A percentile compares a stretch with the other conserved stretches of the same genome.
phyloP scores from a whole-genome alignment of 2,888 invertebrate species.

The Pogonocherus hispidulus region DNA sequence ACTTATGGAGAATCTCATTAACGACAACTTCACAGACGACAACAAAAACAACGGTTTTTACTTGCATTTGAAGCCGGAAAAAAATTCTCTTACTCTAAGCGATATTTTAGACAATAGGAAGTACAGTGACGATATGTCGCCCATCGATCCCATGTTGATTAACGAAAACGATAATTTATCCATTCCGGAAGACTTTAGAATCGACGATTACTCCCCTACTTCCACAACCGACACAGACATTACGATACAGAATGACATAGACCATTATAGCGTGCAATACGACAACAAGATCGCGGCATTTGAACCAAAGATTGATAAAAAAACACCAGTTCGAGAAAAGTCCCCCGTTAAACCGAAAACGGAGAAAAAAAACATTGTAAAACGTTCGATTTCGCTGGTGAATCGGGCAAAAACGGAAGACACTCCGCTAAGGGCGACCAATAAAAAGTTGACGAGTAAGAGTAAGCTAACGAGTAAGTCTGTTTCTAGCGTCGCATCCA shows the following conservation, averaged over 20 bases:
- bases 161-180: constrained; percentile 81
- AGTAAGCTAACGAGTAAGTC: constrained; percentile 39
- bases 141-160: constrained; percentile 75
- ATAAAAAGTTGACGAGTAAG: constrained; percentile 31
- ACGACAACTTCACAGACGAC: constrained; percentile 52
- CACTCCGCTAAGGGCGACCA: constrained; percentile 15
- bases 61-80: constrained; percentile 41
- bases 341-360: not conserved
- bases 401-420: constrained; percentile 40
- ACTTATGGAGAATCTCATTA: constrained; percentile 64
- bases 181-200: constrained; percentile 66
- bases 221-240: constrained; percentile 56
- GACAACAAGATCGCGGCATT: constrained; percentile 70
- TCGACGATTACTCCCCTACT: constrained; percentile 57
- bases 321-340: not conserved
- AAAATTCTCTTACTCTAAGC: constrained; percentile 35
- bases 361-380: constrained; percentile 39
- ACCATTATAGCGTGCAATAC: constrained; percentile 68
- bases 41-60: constrained; percentile 41
- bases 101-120: constrained; percentile 51
- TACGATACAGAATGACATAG: constrained; percentile 62
- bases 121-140: constrained; percentile 62
- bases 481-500: constrained; percentile 38
- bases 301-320: constrained; percentile 40
- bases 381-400: constrained; percentile 40